These are phyloP conservation scores for Anabacerthia variegaticeps DNA, from an alignment of 2,797 vertebrate species.

Conservation along the genomic window DNA sequence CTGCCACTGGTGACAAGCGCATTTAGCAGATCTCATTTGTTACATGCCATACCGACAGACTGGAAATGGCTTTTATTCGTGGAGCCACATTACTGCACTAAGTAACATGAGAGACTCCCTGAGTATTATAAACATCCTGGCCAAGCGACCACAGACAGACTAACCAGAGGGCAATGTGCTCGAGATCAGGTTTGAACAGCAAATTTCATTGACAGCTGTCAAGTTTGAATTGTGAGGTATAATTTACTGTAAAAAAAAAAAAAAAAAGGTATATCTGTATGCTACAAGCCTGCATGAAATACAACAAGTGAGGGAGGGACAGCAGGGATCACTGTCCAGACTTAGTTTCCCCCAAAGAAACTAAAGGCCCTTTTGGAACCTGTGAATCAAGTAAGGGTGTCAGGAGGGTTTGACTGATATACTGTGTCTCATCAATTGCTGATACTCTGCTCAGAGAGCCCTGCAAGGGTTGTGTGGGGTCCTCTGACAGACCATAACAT, in stretches of 20 bases:
- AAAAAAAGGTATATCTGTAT: background rate
- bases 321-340: background rate
- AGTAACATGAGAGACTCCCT: slow-evolving; percentile 63
- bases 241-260: slow-evolving; percentile 5
- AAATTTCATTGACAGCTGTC: slow-evolving; percentile 60
- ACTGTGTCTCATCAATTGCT: background rate
- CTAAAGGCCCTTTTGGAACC: background rate
- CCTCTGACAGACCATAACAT: background rate
- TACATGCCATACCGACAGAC: slow-evolving; percentile 17
- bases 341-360: background rate
- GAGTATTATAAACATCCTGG: slow-evolving; percentile 57
- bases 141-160: slow-evolving; percentile 13
- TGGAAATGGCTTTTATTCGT: slow-evolving; percentile 55
- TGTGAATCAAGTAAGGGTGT: background rate
- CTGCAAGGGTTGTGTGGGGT: background rate
- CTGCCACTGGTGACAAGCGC: slow-evolving; percentile 31
- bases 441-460: background rate
- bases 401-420: background rate
- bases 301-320: background rate
- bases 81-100: slow-evolving; percentile 40
- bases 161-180: slow-evolving; percentile 54
- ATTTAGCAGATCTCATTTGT: slow-evolving; percentile 46
- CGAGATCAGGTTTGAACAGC: slow-evolving; percentile 31
- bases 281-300: background rate
- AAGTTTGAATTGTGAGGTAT: slow-evolving; percentile 30